Evolutionary conservation across 1,140 invertebrate species (phyloP).

Genomic region (Drosophila pruinosa): DNA sequence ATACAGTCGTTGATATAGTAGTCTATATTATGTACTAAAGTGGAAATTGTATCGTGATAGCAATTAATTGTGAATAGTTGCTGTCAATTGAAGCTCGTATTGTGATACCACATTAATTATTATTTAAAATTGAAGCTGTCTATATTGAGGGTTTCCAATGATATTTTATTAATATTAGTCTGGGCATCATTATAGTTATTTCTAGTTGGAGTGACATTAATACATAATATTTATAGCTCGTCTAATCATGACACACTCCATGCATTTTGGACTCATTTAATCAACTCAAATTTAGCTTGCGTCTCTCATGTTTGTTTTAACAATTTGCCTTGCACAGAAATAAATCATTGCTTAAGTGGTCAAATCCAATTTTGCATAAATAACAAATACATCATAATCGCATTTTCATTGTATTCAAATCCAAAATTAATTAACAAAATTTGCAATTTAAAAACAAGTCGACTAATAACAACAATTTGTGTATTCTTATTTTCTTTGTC

Average conservation of each 20-base stretch:
- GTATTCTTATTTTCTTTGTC: slow-evolving; percentile 77
- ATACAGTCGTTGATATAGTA: too few species aligned
- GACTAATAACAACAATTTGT: slow-evolving; percentile 74
- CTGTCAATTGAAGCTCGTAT: too few species aligned
- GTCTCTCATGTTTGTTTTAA: background rate
- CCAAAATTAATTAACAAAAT: slow-evolving; percentile 14
- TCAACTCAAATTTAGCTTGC: background rate
- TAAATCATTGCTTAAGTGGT: background rate
- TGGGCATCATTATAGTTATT: too few species aligned
- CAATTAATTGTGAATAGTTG: too few species aligned
- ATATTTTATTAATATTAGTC: too few species aligned
- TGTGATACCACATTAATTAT: too few species aligned
- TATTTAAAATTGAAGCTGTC: too few species aligned
- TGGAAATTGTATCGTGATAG: too few species aligned
- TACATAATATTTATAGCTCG: background rate
- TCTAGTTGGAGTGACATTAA: too few species aligned
- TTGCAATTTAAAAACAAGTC: slow-evolving; percentile 46
- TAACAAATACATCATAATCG: background rate
- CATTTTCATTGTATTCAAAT: background rate
- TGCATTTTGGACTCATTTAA: too few species aligned
- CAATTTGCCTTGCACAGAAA: background rate
- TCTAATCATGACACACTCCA: background rate
- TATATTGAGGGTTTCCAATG: too few species aligned
- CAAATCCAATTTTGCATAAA: background rate
- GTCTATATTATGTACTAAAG: too few species aligned